Evolutionary conservation across 2,888 invertebrate genomes (phyloP), one percentile per base, ranked within the genome.

Genomic region (Clostera curtula): DNA sequence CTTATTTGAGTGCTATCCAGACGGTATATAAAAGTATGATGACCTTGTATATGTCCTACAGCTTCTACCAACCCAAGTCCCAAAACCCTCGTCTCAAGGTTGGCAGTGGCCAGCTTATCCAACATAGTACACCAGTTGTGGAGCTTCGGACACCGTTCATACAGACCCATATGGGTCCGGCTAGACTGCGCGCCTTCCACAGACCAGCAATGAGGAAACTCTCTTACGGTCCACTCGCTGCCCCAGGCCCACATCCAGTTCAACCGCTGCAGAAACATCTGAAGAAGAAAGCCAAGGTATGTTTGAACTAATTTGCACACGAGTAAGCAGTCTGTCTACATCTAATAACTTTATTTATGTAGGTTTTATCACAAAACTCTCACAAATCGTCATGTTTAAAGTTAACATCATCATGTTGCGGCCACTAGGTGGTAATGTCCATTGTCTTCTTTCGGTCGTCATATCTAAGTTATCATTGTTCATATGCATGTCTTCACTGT

Each of bases 111-210:
- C 95, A 94, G 69, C 85, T 97, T 2, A 95, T 97, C 33, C 96
- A 99, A 67, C 99, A 99, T 77, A 98, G 98, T 17, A 98, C 97
- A 0, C 98, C 99, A 0, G 96, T 97, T 0, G 95, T 98, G 5
- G 98, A 99, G 66, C 79, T 99, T 2, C 87, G 96, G 12, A 92
- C 92, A 3, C 97, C 97, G 0, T 98, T 98, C 79, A 93, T 99
- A 37, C 98, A 98, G 39, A 96, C 97, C 0, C 93, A 95, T 63
- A 93, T 97, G 92, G 92, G 92, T 1, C 80, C 84, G 2, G 84
- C 82, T 0, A 45, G 79, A 2, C 76, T 99, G 28, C 86, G 98
- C 1, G 93, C 94, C 29, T 98, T 98, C 88, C 98, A 99, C 69
- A 88, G 99, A 0, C 95, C 95, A 0, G 90, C 95, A 0, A 84